Conservation (phyloP, 2,113 vertebrate genomes). For the Camelus dromedarius region DNA sequence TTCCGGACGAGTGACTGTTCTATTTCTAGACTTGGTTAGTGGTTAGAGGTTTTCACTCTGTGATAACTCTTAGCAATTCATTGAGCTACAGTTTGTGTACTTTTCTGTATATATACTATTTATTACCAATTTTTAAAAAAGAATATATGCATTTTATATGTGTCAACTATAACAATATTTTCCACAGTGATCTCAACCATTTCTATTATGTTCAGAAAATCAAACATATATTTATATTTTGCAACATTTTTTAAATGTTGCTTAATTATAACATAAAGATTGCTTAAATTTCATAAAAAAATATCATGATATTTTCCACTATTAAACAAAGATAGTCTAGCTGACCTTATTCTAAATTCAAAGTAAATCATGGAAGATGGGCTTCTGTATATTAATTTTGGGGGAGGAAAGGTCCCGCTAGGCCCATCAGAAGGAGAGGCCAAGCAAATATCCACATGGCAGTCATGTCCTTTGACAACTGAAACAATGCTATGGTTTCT, state of each 20-base stretch:
- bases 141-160: background rate
- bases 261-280: background rate
- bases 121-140: background rate
- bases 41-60: background rate
- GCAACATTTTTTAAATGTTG: background rate
- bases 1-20: background rate
- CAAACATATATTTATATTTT: background rate
- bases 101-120: background rate
- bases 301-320: background rate
- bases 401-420: background rate
- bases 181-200: background rate
- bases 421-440: background rate
- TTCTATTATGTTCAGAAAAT: constrained; percentile 11
- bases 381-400: background rate
- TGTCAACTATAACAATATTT: background rate
- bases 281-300: background rate
- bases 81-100: background rate
- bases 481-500: background rate
- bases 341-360: background rate
- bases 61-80: background rate
- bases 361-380: background rate
- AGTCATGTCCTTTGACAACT: background rate
- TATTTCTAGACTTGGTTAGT: background rate
- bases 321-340: background rate
- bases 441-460: background rate